Evolutionary conservation across 2,113 vertebrate genomes (phyloP), one percentile per base, ranked within the genome.

Genomic region (Herpetotheres cachinnans): DNA sequence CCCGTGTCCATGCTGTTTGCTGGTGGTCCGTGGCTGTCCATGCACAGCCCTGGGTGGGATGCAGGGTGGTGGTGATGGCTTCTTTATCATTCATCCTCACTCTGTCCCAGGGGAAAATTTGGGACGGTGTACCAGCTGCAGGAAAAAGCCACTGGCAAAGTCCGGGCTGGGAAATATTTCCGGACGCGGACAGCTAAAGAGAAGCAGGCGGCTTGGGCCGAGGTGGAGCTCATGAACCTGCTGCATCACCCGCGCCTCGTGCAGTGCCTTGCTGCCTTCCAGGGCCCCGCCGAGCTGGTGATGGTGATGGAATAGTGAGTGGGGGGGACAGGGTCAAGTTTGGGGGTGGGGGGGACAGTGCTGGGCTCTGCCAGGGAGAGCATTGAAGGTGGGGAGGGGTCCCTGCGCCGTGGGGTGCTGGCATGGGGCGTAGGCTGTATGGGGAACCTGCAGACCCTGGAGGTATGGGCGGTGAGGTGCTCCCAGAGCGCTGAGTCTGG

Each of bases 251-350:
- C 98, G 0, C 98, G 98, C 74, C 98, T 99, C 6, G 99, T 99
- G 79, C 98, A 98, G 80, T 99, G 98, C 93, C 94, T 99, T 20
- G 98, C 97, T 0, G 99, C 98, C 69, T 99, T 98, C 36, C 98
- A 98, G 90, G 96, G 95, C 3, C 97, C 95, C 11, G 2, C 93
- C 0, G 98, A 99, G 96, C 95, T 98, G 30, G 98, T 98, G 94
- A 98, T 99, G 98, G 98, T 99, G 93, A 98, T 99, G 98, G 99
- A 99, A 72, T 99, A 98, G 99, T 99, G 95, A 98, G 99, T 98
- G 16, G 1, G 2, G 83, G 54, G 1, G 13, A 26, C 36, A 4
- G 9, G 27, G 27, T 3, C 26, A 9, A 3, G 30, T 15, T 10
- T 62, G 42, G 67, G 70, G 62, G 34, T 19, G 58, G 4, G 36